phyloP scores from a whole-genome alignment of 2,797 vertebrate genomes.

The Dendrocincla fuliginosa region DNA sequence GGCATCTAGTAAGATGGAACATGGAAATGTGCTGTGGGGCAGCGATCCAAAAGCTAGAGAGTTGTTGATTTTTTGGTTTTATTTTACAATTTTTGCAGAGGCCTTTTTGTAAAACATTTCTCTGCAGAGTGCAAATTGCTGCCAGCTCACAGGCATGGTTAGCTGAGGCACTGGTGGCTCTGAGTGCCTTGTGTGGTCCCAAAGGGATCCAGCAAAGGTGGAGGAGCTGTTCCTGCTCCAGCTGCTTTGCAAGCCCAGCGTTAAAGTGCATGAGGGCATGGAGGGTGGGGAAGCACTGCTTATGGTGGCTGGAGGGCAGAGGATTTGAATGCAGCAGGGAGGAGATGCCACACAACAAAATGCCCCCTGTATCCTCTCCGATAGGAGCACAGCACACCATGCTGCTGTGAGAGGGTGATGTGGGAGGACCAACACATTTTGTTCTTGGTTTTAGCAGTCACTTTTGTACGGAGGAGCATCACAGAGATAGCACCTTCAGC shows the following conservation, averaged over 20 bases:
- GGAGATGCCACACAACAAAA: background rate
- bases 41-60: background rate
- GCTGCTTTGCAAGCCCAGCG: rapidly evolving
- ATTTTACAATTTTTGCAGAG: background rate
- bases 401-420: background rate
- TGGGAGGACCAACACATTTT: rapidly evolving
- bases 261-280: background rate
- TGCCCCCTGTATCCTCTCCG: background rate
- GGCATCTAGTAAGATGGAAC: background rate
- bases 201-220: background rate
- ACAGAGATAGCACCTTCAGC: background rate
- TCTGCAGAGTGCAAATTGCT: background rate
- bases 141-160: rapidly evolving
- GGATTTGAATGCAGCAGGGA: background rate
- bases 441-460: background rate
- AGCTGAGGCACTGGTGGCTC: background rate
- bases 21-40: background rate
- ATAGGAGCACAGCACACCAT: rapidly evolving
- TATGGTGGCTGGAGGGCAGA: background rate
- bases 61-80: background rate
- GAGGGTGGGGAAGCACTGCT: background rate
- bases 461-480: background rate
- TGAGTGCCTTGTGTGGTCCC: background rate
- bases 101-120: background rate
- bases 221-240: background rate